Evolutionary conservation across 1,140 invertebrate species (phyloP), one percentile per base, ranked within the genome.

Genomic region (Pseudomyrmex concolor): DNA sequence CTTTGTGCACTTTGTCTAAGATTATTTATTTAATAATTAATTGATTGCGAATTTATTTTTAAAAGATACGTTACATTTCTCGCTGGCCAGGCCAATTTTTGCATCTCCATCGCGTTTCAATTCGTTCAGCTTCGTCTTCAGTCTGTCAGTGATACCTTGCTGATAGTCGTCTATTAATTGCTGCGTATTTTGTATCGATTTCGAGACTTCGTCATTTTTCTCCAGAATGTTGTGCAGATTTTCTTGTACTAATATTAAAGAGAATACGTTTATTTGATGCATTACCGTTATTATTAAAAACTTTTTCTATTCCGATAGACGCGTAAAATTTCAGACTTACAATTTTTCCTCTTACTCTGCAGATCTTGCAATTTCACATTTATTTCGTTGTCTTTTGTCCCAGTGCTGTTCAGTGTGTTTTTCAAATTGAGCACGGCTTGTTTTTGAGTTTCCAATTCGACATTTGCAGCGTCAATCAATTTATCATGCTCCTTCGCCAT

Each of bases 51-150:
- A 60, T 5, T 54, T 5, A 22, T n/a, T 50, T 54, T 12, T 25
- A 17, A 10, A 59, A 70, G 17, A 19, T 50, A 22, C 13, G 81
- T 89, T 88, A 93, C 92, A 77, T 83, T 94, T 93, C 73, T 94
- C 94, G 64, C 91, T 94, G 2, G 93, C 93, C 4, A 94, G 81
- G 73, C 93, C 93, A 25, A 94, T 93, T 82, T 95, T 95, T 1
- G 95, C 95, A 86, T 96, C 95, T 68, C 95, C 95, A 84, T 96
- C 95, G 9, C 94, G 93, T 85, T 95, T 95, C 0, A 96, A 86
- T 72, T 95, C 94, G 7, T 94, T 84, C 50, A 96, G 91, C 78
- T 95, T 94, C 15, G 95, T 93, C 45, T 93, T 93, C 62, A 96
- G 88, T 89, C 87, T 89, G 8, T 91, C 88, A 0, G 77, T 70